phyloP scores from a whole-genome alignment of 2,888 invertebrate species.

The Phyllotreta cruciferae region DNA sequence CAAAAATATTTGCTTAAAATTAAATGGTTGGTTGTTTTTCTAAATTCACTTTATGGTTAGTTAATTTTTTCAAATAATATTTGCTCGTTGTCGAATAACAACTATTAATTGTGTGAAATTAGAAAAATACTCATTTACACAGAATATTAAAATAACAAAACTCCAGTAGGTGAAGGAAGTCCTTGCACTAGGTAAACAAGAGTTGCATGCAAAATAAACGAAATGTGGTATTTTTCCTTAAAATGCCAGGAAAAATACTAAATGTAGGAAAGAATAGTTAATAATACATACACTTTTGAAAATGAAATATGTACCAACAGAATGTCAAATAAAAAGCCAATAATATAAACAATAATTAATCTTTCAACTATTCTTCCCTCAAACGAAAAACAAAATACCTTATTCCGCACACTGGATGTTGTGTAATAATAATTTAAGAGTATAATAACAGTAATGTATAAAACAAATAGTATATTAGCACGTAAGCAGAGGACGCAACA shows the following conservation, averaged over 20 bases:
- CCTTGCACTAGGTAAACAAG: slow-evolving; percentile 40
- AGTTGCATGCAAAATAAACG: slow-evolving; percentile 39
- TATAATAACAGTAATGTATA: slow-evolving; percentile 38
- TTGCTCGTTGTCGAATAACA: neutral
- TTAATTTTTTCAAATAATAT: neutral
- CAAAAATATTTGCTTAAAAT: too few relatives aligned
- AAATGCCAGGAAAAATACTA: slow-evolving; percentile 36
- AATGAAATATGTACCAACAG: neutral
- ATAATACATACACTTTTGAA: neutral
- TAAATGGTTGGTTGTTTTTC: too few relatives aligned
- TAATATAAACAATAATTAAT: neutral
- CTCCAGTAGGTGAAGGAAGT: slow-evolving; percentile 44
- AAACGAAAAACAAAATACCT: slow-evolving; percentile 52
- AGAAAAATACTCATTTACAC: slow-evolving; percentile 3
- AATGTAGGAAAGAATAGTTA: slow-evolving; percentile 27
- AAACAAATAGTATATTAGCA: slow-evolving; percentile 58
- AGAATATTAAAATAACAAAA: slow-evolving; percentile 37
- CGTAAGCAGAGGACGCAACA: slow-evolving; percentile 60
- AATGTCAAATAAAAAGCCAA: neutral
- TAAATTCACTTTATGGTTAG: too few relatives aligned
- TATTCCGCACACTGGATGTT: slow-evolving; percentile 60
- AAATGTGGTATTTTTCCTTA: slow-evolving; percentile 39
- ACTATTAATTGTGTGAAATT: neutral
- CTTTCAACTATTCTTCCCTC: slow-evolving; percentile 15
- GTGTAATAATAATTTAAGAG: slow-evolving; percentile 33